A percentile compares a stretch with the other conserved stretches of the same genome.
Evolutionary conservation across 2,113 vertebrate genomes (phyloP).

Genomic region (Dasyornis broadbenti): DNA sequence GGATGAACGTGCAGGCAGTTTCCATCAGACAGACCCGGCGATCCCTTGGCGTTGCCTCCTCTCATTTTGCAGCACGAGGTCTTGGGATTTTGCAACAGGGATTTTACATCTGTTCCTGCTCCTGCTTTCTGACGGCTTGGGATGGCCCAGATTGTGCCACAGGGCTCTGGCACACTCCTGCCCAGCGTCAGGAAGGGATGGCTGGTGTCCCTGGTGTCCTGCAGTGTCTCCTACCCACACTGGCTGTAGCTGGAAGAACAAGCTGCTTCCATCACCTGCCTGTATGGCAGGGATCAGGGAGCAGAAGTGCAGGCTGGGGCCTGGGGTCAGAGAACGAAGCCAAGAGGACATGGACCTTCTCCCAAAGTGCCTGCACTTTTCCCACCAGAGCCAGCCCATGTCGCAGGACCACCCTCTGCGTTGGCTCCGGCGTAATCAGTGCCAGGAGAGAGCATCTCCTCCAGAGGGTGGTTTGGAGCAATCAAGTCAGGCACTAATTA

Average conservation of each 20-base stretch:
- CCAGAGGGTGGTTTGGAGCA: background rate
- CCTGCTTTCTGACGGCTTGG: background rate
- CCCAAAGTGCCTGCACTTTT: background rate
- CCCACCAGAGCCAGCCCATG: background rate
- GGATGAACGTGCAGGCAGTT: background rate
- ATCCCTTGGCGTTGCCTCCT: background rate
- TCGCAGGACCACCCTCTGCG: background rate
- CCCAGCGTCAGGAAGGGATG: background rate
- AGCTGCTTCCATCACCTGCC: background rate
- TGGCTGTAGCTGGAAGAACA: background rate
- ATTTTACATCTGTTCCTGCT: background rate
- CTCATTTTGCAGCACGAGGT: background rate
- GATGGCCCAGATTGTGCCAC: background rate
- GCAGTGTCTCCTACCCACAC: accelerated
- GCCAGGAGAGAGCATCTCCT: background rate
- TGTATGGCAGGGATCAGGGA: background rate
- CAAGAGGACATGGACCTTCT: background rate
- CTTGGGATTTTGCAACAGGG: background rate
- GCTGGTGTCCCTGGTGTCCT: background rate
- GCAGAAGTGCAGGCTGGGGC: background rate
- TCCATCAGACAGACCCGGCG: background rate
- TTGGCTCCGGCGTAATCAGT: accelerated
- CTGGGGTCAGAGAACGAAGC: background rate
- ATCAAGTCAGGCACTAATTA: background rate
- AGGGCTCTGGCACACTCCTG: background rate